Evolutionary conservation across 2,888 invertebrate genomes (phyloP).

Genomic region (Drosophila cracens): DNA sequence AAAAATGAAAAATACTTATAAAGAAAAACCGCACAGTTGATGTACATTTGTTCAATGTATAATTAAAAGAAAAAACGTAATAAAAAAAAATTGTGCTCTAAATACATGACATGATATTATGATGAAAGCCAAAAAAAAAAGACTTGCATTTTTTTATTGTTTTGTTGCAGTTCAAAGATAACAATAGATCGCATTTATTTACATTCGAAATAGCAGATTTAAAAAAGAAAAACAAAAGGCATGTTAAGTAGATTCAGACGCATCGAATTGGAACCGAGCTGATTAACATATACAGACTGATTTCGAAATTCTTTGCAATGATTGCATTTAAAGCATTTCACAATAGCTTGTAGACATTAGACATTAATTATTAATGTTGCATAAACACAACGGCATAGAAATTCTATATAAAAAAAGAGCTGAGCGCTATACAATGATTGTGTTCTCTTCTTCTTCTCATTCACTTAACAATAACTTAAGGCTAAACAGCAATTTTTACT

Average conservation of each 20-base stretch:
- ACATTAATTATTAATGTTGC: conserved; percentile 12
- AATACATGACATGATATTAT: conserved; percentile 65
- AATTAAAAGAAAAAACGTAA: conserved; percentile 6
- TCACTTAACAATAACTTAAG: conserved; percentile 69
- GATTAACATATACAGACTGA: conserved; percentile 27
- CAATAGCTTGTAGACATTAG: conserved; percentile 13
- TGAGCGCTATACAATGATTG: conserved; percentile 63
- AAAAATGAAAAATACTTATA: conserved; percentile 28
- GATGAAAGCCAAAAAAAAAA: conserved; percentile 44
- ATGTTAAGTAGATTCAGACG: conserved; percentile 22
- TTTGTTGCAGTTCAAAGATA: conserved; percentile 32
- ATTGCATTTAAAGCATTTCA: conserved; percentile 73
- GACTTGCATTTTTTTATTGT: conserved; percentile 8
- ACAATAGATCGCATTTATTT: conserved; percentile 69
- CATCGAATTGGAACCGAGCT: conserved; percentile 22
- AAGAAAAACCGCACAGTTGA: conserved; percentile 61
- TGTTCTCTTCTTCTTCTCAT: conserved; percentile 20
- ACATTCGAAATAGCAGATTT: conserved; percentile 53
- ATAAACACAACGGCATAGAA: conserved; percentile 23
- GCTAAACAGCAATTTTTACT: conserved; percentile 55
- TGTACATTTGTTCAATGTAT: conserved; percentile 59
- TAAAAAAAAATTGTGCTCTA: conserved; percentile 33
- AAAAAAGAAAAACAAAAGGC: conserved; percentile 25
- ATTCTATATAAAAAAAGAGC: conserved; percentile 26
- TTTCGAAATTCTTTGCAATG: conserved; percentile 58